Percentiles rank a stretch among this genome's conserved stretches.
phyloP scores from a whole-genome alignment of 1,140 invertebrate species.

The Drosophila suzukii region DNA sequence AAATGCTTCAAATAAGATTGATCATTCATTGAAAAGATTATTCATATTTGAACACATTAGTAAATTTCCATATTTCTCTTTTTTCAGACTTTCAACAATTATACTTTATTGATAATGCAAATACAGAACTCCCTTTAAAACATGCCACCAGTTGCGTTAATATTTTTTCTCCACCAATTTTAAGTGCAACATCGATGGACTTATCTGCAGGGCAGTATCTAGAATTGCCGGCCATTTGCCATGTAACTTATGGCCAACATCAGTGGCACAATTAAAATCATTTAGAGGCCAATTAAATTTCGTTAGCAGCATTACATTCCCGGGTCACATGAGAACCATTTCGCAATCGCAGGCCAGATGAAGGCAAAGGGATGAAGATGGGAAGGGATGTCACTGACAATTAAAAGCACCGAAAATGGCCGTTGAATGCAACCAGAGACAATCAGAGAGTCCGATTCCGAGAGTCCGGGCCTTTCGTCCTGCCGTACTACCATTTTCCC shows the following conservation, averaged over 20 bases:
- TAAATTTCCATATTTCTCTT: too few species aligned
- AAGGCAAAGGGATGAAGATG: not conserved
- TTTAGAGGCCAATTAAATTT: slow-evolving; percentile 83
- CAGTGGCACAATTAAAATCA: slow-evolving; percentile 83
- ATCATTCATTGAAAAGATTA: too few species aligned
- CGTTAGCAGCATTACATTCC: slow-evolving; percentile 80
- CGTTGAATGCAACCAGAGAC: slow-evolving; percentile 57
- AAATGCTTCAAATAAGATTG: too few species aligned
- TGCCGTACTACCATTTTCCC: slow-evolving; percentile 1
- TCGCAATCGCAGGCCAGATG: slow-evolving; percentile 14
- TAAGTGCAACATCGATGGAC: slow-evolving; percentile 22
- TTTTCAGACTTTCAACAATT: too few species aligned
- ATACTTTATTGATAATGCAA: not conserved
- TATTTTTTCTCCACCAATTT: slow-evolving; percentile 3
- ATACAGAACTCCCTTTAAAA: not conserved
- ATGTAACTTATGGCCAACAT: slow-evolving; percentile 78
- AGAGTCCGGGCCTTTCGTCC: slow-evolving; percentile 17
- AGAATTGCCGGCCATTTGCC: slow-evolving; percentile 61
- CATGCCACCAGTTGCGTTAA: not conserved
- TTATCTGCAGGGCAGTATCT: slow-evolving; percentile 35
- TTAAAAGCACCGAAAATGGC: slow-evolving; percentile 77
- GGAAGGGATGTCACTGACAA: slow-evolving; percentile 44
- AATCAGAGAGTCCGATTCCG: slow-evolving; percentile 6
- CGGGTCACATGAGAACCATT: slow-evolving; percentile 81
- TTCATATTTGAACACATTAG: too few species aligned